Evolutionary conservation across 2,888 invertebrate species (phyloP).

Genomic region (Automeris io): DNA sequence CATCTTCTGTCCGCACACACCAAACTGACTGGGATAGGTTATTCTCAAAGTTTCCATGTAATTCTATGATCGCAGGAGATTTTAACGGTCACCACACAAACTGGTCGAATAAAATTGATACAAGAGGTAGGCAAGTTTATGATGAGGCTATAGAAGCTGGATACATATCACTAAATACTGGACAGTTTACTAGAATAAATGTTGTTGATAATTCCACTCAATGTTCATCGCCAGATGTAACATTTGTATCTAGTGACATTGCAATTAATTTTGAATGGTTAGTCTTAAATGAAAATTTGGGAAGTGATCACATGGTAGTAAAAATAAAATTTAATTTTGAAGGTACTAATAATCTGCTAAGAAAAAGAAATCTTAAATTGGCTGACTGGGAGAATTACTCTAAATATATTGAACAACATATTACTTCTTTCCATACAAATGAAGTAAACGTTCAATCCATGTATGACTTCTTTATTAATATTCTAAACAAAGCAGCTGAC

Average conservation of each 20-base stretch:
- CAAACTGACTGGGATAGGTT: neutral
- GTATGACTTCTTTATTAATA: constrained; percentile 11
- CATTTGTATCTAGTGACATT: neutral
- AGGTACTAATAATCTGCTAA: neutral
- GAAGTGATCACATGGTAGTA: neutral
- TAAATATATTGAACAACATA: neutral
- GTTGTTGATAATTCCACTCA: neutral
- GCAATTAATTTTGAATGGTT: neutral
- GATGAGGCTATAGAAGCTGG: neutral
- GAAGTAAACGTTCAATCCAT: constrained; percentile 7
- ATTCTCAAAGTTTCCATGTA: too few species aligned
- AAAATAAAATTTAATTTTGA: neutral
- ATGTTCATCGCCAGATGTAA: neutral
- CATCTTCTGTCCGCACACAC: neutral
- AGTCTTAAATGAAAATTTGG: neutral
- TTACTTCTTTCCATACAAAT: neutral
- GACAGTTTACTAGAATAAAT: neutral
- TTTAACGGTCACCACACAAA: neutral
- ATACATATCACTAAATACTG: neutral
- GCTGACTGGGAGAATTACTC: constrained; percentile 12
- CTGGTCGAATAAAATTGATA: neutral
- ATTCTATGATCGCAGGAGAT: too few species aligned
- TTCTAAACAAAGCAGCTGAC: constrained; percentile 12
- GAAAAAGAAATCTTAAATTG: constrained; percentile 15
- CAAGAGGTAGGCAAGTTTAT: neutral